These are phyloP conservation scores for Darevskia nairensis DNA, from an alignment of 2,797 vertebrate genomes.

Conservation along the genomic window DNA sequence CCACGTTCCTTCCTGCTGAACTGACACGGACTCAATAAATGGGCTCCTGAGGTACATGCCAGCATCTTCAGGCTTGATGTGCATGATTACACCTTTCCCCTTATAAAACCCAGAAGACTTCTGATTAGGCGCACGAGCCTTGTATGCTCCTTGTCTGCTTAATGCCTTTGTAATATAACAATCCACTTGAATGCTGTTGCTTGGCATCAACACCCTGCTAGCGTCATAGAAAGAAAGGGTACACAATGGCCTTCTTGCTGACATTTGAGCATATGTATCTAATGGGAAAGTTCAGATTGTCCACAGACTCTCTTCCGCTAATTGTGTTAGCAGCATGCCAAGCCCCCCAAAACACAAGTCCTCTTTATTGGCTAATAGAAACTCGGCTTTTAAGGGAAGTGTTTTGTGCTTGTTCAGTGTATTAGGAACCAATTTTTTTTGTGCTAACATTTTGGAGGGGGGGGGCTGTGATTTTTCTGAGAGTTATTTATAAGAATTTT, in stretches of 20 bases:
- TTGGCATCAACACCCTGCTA: neutral
- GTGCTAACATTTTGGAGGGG: neutral
- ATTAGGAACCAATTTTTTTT: constrained; percentile 2
- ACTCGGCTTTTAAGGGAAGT: neutral
- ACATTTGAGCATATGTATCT: neutral
- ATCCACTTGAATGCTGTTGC: constrained; percentile 7
- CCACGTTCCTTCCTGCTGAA: constrained; percentile 68
- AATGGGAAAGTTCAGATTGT: constrained; percentile 3
- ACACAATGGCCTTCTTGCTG: constrained; percentile 1
- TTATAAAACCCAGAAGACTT: neutral
- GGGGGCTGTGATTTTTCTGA: neutral
- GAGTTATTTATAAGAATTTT: neutral
- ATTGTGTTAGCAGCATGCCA: neutral
- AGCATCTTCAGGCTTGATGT: constrained; percentile 19
- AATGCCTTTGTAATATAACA: neutral
- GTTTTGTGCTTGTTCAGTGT: neutral
- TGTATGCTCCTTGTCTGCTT: neutral
- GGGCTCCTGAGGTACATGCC: constrained; percentile 53
- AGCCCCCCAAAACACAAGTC: neutral
- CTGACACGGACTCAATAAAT: constrained; percentile 71
- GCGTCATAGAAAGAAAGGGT: neutral
- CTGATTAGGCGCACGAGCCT: neutral
- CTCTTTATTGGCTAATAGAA: neutral
- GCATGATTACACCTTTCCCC: constrained; percentile 31
- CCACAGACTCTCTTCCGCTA: neutral